These are phyloP conservation scores for Dendronephthya gigantea DNA, from an alignment of 64 coral and sea anemone species.

Conservation along the genomic window DNA sequence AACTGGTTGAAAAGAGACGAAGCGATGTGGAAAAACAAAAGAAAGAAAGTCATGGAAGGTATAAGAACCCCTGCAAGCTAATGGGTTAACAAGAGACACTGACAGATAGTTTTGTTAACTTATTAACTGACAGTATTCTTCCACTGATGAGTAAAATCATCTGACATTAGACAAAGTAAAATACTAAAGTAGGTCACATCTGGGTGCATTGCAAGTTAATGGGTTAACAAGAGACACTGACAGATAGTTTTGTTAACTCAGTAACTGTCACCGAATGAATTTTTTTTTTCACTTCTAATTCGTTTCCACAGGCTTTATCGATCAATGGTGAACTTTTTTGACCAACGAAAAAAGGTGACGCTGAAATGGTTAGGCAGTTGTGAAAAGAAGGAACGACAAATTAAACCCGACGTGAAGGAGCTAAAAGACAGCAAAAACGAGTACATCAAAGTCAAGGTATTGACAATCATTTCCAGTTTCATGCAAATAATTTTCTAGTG, in stretches of 20 bases:
- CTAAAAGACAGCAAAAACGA: neutral
- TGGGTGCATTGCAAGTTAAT: no score
- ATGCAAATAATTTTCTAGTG: neutral
- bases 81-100: no score
- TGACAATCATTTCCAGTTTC: neutral
- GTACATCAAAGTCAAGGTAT: slow-evolving; percentile 17
- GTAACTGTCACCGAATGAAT: neutral
- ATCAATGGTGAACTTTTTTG: slow-evolving; percentile 3
- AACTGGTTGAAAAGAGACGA: neutral
- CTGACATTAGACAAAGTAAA: no score
- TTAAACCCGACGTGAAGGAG: neutral
- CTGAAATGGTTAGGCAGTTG: neutral
- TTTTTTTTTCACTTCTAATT: neutral
- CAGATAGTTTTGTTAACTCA: no score
- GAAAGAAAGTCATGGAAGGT: slow-evolving; percentile 8
- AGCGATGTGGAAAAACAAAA: neutral
- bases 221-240: no score
- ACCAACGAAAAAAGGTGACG: slow-evolving; percentile 9
- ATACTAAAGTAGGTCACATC: no score
- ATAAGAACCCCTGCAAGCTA: no score
- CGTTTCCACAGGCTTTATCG: slow-evolving; percentile 2
- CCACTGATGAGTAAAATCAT: no score
- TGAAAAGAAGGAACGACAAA: neutral
- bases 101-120: no score
- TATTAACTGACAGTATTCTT: no score